phyloP scores from a whole-genome alignment of 92 coral and sea anemone genomes.

The Epizoanthus stellaris region DNA sequence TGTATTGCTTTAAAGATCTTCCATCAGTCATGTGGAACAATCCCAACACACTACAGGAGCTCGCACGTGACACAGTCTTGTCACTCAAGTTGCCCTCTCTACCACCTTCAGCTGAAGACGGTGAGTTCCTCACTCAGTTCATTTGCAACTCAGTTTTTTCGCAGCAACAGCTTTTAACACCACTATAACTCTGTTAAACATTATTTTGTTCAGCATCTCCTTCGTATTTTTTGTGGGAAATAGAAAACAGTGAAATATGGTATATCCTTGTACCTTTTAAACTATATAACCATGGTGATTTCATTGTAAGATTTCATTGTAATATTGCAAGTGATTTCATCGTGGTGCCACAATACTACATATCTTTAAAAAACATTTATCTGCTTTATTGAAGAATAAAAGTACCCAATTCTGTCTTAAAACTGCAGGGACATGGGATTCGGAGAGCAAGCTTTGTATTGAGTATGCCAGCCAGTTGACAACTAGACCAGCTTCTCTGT shows the following conservation, averaged over 20 bases:
- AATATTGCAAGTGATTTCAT: too few species aligned
- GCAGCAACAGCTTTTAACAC: too few species aligned
- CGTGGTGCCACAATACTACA: too few species aligned
- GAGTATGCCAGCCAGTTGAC: constrained; percentile 69
- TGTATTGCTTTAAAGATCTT: constrained; percentile 43
- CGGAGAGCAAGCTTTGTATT: constrained; percentile 77
- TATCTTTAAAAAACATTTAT: neutral
- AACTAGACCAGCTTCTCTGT: constrained; percentile 44
- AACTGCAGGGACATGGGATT: constrained; percentile 77
- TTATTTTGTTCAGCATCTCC: neutral
- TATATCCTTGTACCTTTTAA: too few species aligned
- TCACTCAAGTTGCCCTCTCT: constrained; percentile 75
- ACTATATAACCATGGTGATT: too few species aligned
- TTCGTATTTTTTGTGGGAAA: too few species aligned
- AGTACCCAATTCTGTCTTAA: too few species aligned
- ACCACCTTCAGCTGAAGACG: constrained; percentile 90
- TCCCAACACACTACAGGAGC: constrained; percentile 61
- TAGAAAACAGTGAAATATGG: too few species aligned
- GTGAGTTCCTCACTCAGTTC: constrained; percentile 51
- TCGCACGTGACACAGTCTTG: constrained; percentile 55
- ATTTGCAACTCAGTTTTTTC: too few species aligned
- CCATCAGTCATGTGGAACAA: constrained; percentile 85
- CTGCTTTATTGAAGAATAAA: too few species aligned
- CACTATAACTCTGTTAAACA: neutral
- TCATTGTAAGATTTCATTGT: too few species aligned